A percentile compares a stretch with the other conserved stretches of the same genome.
Conservation (phyloP, 2,888 invertebrate species). For the Arrhopalites spinosus region DNA sequence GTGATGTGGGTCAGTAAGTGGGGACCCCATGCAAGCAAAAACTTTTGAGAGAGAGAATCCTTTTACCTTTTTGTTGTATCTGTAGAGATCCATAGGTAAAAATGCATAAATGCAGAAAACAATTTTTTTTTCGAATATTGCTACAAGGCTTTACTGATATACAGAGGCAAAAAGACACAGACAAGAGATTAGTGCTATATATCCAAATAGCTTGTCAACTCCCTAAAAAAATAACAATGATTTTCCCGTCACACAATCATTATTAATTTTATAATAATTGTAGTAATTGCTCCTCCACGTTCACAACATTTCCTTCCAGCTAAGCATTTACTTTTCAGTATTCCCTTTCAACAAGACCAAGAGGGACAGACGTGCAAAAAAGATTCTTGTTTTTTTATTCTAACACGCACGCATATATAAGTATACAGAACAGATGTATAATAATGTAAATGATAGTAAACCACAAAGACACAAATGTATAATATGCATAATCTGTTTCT, state of each 20-base stretch:
- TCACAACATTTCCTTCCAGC: neutral
- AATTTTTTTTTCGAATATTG: neutral
- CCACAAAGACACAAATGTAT: too few relatives aligned
- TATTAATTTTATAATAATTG: conserved; percentile 19
- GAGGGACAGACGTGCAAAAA: too few relatives aligned
- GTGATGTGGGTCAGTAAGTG: neutral
- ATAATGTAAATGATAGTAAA: too few relatives aligned
- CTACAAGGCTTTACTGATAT: neutral
- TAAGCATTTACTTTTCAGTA: neutral
- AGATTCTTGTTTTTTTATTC: too few relatives aligned
- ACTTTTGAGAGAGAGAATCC: neutral
- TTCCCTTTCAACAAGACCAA: too few relatives aligned
- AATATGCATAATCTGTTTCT: too few relatives aligned
- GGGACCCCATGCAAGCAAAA: neutral
- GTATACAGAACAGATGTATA: too few relatives aligned
- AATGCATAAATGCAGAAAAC: neutral
- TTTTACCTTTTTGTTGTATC: neutral
- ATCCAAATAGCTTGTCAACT: neutral
- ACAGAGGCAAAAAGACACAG: neutral
- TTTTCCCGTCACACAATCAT: conserved; percentile 10
- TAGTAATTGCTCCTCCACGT: neutral
- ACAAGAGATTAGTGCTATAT: too few relatives aligned
- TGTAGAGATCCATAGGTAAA: neutral
- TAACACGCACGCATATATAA: too few relatives aligned
- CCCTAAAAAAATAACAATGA: conserved; percentile 9